A percentile compares a stretch with the other conserved stretches of the same genome.
Conservation (phyloP, 2,888 invertebrate genomes). For the Helobdella robusta region DNA sequence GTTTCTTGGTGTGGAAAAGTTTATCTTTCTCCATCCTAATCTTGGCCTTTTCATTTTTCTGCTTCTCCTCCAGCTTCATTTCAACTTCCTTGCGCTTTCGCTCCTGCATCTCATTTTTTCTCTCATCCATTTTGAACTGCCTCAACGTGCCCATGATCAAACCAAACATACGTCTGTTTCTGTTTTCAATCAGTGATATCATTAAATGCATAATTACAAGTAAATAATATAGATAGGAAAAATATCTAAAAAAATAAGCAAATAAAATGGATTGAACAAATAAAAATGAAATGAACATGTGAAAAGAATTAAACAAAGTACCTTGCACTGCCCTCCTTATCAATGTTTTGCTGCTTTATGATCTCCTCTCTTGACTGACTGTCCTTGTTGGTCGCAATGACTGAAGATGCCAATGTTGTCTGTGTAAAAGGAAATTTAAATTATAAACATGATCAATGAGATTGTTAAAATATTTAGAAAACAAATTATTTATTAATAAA, state of each 20-base stretch:
- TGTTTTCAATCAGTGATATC: slow-evolving; percentile 52
- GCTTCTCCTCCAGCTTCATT: slow-evolving; percentile 82
- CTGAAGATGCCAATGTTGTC: slow-evolving; percentile 59
- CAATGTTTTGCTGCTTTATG: slow-evolving; percentile 68
- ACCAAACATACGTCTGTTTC: slow-evolving; percentile 93
- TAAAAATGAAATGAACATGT: slow-evolving; percentile 47
- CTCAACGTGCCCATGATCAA: slow-evolving; percentile 85
- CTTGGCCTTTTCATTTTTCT: slow-evolving; percentile 73
- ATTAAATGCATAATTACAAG: neutral
- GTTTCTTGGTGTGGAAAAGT: slow-evolving; percentile 72
- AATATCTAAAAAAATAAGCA: too few species aligned
- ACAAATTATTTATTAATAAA: too few species aligned
- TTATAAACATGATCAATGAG: neutral
- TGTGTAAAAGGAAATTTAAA: slow-evolving; percentile 10
- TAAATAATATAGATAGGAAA: neutral
- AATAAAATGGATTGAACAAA: slow-evolving; percentile 37
- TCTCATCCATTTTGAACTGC: slow-evolving; percentile 88
- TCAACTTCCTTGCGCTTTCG: slow-evolving; percentile 79
- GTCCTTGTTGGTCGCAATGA: slow-evolving; percentile 67
- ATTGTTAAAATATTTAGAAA: neutral
- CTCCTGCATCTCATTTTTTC: slow-evolving; percentile 67
- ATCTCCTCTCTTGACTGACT: slow-evolving; percentile 68
- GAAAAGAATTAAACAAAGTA: too few species aligned
- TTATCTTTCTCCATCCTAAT: slow-evolving; percentile 71
- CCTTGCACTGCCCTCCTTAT: slow-evolving; percentile 61